Conservation (phyloP, 2,888 invertebrate species). For the Thereva unica region DNA sequence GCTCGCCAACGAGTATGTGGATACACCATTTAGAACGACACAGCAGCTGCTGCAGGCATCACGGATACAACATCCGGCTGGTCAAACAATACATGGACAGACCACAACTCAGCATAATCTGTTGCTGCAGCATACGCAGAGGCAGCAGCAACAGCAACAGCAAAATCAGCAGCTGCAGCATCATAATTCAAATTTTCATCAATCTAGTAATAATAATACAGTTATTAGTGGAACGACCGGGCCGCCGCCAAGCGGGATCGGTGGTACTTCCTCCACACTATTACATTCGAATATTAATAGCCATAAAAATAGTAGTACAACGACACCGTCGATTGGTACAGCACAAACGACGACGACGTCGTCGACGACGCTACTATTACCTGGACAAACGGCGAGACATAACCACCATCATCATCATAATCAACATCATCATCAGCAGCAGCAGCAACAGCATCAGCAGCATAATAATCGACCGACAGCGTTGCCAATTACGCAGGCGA, state of each 20-base stretch:
- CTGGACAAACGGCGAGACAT: conserved; percentile 44
- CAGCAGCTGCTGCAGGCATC: conserved; percentile 59
- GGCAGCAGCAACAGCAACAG: conserved; percentile 51
- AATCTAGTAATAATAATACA: conserved; percentile 44
- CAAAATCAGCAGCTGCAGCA: conserved; percentile 41
- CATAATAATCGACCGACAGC: conserved; percentile 44
- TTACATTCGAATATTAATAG: conserved; percentile 46
- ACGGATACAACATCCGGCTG: conserved; percentile 57
- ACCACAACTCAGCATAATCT: conserved; percentile 61
- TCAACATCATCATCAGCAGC: conserved; percentile 19
- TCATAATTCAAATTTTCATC: conserved; percentile 43
- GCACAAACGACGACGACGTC: conserved; percentile 45
- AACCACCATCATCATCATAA: conserved; percentile 40
- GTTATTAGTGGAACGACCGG: conserved; percentile 42
- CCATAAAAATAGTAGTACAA: conserved; percentile 44
- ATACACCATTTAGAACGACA: conserved; percentile 74
- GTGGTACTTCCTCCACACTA: conserved; percentile 43
- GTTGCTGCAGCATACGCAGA: conserved; percentile 63
- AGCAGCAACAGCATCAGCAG: conserved; percentile 22
- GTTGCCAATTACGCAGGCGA: conserved; percentile 54
- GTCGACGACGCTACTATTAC: conserved; percentile 45
- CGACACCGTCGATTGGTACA: conserved; percentile 42
- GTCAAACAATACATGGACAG: conserved; percentile 60
- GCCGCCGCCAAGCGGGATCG: conserved; percentile 24
- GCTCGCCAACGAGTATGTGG: conserved; percentile 91